Conservation (phyloP, 2,113 vertebrate species). For the Festucalex cinctus region DNA sequence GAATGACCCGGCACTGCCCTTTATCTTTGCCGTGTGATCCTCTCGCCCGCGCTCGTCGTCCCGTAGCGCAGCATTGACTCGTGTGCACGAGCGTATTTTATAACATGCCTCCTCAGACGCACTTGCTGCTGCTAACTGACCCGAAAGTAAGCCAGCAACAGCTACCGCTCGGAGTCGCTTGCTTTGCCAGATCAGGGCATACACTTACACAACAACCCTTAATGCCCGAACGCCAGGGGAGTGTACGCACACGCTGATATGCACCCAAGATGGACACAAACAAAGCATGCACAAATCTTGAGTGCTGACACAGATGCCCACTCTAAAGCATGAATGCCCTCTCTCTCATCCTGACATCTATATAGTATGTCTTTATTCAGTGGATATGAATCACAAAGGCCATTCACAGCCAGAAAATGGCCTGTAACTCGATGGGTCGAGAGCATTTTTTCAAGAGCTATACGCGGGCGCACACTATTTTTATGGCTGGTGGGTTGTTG, state of each 20-base stretch:
- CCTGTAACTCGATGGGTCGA: constrained; percentile 23
- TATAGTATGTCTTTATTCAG: constrained; percentile 41
- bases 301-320: constrained; percentile 38
- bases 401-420: constrained; percentile 38
- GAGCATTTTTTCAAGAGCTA: neutral
- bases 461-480: constrained; percentile 32
- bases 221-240: constrained; percentile 35
- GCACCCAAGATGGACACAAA: constrained; percentile 33
- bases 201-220: constrained; percentile 60
- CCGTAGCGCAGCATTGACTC: constrained; percentile 34
- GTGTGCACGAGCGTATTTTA: constrained; percentile 49
- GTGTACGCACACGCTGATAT: constrained; percentile 5
- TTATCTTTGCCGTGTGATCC: constrained; percentile 39
- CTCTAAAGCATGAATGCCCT: constrained; percentile 16
- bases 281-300: constrained; percentile 32
- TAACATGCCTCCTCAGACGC: constrained; percentile 65
- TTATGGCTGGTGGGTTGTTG: constrained; percentile 27
- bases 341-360: constrained; percentile 22
- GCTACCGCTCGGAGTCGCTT: constrained; percentile 62
- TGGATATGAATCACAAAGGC: constrained; percentile 42
- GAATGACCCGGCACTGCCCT: constrained; percentile 62
- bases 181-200: constrained; percentile 54
- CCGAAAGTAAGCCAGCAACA: constrained; percentile 69
- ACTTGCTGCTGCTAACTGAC: constrained; percentile 70
- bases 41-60: constrained; percentile 9